Percentiles rank a stretch among this genome's conserved stretches.
Evolutionary conservation across 2,797 vertebrate genomes (phyloP).

Genomic region (Pantherophis alleghaniensis): DNA sequence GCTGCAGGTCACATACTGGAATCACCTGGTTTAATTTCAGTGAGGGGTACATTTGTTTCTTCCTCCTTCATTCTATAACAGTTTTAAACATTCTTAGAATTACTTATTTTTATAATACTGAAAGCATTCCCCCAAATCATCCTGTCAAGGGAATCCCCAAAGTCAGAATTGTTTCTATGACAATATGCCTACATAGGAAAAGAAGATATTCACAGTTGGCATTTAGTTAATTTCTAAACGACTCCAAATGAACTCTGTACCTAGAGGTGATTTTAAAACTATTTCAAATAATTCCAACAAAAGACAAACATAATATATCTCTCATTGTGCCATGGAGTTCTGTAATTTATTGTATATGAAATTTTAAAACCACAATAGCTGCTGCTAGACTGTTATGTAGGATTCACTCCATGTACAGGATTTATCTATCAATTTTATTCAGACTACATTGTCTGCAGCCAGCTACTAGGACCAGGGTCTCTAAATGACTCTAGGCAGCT

Average conservation of each 20-base stretch:
- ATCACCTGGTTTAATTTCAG: conserved; percentile 11
- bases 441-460: not conserved
- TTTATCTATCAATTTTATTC: not conserved
- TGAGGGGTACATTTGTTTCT: not conserved
- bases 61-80: not conserved
- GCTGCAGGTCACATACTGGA: conserved; percentile 40
- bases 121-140: not conserved
- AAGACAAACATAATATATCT: not conserved
- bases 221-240: not conserved
- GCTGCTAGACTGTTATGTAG: not conserved
- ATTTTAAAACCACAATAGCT: not conserved
- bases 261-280: not conserved
- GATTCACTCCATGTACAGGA: too few species aligned
- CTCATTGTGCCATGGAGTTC: not conserved
- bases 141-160: not conserved
- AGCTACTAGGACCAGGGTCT: not conserved
- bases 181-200: not conserved
- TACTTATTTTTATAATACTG: not conserved
- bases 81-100: not conserved
- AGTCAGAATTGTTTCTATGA: not conserved
- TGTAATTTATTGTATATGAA: not conserved
- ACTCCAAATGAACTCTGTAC: not conserved
- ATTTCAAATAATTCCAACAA: not conserved
- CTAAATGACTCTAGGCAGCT: not conserved
- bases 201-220: not conserved